Evolutionary conservation across 2,888 invertebrate genomes (phyloP), one percentile per base, ranked within the genome.

Genomic region (Mimumesa dahlbomi): DNA sequence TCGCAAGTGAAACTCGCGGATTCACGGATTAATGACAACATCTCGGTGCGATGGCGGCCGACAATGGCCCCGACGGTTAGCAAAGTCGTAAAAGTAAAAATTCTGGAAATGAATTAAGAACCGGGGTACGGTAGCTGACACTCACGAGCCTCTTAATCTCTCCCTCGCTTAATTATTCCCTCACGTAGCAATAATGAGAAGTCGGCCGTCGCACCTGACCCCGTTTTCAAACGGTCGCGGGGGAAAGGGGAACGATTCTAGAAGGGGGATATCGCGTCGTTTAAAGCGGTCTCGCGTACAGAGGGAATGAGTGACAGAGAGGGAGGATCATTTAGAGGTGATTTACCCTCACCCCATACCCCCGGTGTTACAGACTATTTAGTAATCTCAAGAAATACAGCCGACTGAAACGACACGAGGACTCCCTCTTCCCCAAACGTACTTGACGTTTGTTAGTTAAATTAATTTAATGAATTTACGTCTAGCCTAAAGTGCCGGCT

Each of bases 181-280:
- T 75, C 67, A 25, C 70, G 70, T 73, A 70, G 75, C 77, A 65
- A 78, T 77, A 78, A 75, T 73, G 75, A 62, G 67, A 61, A 73
- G 61, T 38, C 49, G 59, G 59, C 7, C 52, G 43, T 43, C 69
- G 57, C 42, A 58, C 77, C 73, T 75, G 78, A 75, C 78, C 77
- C 40, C 58, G 52, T 78, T 77, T 63, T n/a, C 61, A 29, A 57
- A 66, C 25, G 7, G 66, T n/a, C n/a, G n/a, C n/a, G n/a, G n/a
- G n/a, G n/a, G n/a, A n/a, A n/a, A n/a, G n/a, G n/a, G n/a, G n/a
- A n/a, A n/a, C n/a, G n/a, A n/a, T n/a, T n/a, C n/a, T n/a, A n/a
- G n/a, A n/a, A n/a, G n/a, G n/a, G n/a, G n/a, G 58, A 59, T 58
- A 68, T 63, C 65, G 75, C 58, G 40, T 77, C 68, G 56, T 68